Percentiles rank a stretch among this genome's conserved stretches.
phyloP scores from a whole-genome alignment of 2,797 vertebrate species.

The Trichosurus vulpecula region DNA sequence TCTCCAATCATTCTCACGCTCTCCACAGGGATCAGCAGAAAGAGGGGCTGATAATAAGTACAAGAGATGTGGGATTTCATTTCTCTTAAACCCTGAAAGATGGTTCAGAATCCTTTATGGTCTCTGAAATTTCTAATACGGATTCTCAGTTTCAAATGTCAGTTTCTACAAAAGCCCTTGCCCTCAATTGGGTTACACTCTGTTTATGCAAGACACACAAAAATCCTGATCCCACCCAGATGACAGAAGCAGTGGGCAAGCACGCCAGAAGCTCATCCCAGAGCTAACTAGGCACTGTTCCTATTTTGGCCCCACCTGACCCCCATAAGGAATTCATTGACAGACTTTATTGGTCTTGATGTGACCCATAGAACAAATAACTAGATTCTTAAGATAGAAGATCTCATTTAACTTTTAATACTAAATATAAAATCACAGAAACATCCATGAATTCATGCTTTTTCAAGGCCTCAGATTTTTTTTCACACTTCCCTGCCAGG shows the following conservation, averaged over 20 bases:
- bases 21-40: background rate
- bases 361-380: background rate
- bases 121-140: background rate
- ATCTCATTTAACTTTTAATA: background rate
- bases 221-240: background rate
- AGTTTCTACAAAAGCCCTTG: background rate
- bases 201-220: background rate
- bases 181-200: background rate
- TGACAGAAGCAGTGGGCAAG: background rate
- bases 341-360: background rate
- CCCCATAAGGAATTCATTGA: background rate
- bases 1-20: background rate
- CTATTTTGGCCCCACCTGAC: background rate
- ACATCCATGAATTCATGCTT: background rate
- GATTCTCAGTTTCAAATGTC: background rate
- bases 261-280: background rate
- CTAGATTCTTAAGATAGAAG: background rate
- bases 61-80: background rate
- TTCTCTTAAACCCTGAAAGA: background rate
- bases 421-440: background rate
- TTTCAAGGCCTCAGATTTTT: background rate
- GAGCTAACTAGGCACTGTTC: background rate
- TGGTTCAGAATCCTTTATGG: background rate
- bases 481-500: slow-evolving; percentile 22
- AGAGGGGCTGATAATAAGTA: background rate